Percentiles rank a stretch among this genome's conserved stretches.
Evolutionary conservation across 37 sponge, comb jelly and placozoan genomes (phyloP).

Genomic region (Chondrilla cf. caribensis): DNA sequence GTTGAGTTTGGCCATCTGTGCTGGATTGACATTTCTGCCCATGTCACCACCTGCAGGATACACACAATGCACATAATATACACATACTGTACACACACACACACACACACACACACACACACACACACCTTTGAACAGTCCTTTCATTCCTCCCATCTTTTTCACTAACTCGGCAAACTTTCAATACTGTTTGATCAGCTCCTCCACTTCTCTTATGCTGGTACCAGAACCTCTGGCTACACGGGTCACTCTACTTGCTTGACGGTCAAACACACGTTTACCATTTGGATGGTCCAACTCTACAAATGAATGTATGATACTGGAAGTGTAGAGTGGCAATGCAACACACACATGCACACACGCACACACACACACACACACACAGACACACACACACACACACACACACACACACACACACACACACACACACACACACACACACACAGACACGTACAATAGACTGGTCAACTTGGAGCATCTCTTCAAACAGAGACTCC

Average conservation of each 20-base stretch:
- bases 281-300: slow-evolving; percentile 91
- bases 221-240: slow-evolving; percentile 93
- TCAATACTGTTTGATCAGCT: slow-evolving; percentile 81
- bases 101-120: background rate
- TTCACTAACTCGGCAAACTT: slow-evolving; percentile 94
- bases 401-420: too few relatives aligned
- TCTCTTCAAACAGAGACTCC: slow-evolving; percentile 96
- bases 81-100: background rate
- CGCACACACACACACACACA: too few relatives aligned
- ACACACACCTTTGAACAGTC: slow-evolving; percentile 85
- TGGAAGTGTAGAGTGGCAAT: too few relatives aligned
- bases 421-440: too few relatives aligned
- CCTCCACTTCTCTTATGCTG: slow-evolving; percentile 83
- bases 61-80: background rate
- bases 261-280: slow-evolving; percentile 74
- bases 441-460: too few relatives aligned
- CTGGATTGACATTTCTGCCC: too few relatives aligned
- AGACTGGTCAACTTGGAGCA: slow-evolving; percentile 93
- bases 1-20: too few relatives aligned
- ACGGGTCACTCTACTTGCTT: slow-evolving; percentile 60
- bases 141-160: slow-evolving; percentile 99
- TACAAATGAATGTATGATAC: slow-evolving; percentile 23
- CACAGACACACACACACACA: too few relatives aligned
- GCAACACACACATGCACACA: too few relatives aligned
- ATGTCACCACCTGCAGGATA: background rate